Evolutionary conservation across 2,888 invertebrate genomes (phyloP), one percentile per base, ranked within the genome.

Genomic region (Drosophila planitibia): DNA sequence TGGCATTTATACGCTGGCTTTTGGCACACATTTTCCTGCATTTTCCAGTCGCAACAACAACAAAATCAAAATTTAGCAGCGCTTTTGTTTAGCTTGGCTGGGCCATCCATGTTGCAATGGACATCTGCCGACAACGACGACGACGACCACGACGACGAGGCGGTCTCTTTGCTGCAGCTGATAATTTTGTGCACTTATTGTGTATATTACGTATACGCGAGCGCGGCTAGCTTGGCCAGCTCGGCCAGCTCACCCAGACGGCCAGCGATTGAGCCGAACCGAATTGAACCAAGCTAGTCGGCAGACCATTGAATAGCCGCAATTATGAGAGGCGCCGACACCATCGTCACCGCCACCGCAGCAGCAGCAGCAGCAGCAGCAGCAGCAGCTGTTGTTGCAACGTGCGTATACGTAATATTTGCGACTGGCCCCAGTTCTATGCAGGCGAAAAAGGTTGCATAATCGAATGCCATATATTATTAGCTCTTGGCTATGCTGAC

Each of bases 371-470:
- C 9, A 19, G 37, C 37, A 37, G 37, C 37, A 37, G 7, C 25
- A 37, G 37, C 37, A 37, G 44, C 3, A 22, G 74, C 68, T 85
- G 74, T 83, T 85, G 80, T 83, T 75, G 90, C 89, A 90, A 90
- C 39, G 78, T 90, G 85, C 89, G 85, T 85, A 89, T 89, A 85
- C 91, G 90, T 85, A 90, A 85, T 89, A 77, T 83, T 74, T 71
- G 64, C 66, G 62, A 64, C 55, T 66, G 72, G 82, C 78, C 62
- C 77, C 79, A 81, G 82, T 79, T 79, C 82, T 79, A 79, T 79
- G 82, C 82, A 59, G 68, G 49, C 68, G 49, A 69, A 39, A 33
- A 12, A 25, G 44, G 53, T 71, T 81, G 61, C 78, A 37, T 64
- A 76, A 81, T 54, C 61, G 19, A 22, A 37, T 52, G 32, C 6